phyloP scores from a whole-genome alignment of 2,113 vertebrate genomes.

The Todiramphus saurophagus region DNA sequence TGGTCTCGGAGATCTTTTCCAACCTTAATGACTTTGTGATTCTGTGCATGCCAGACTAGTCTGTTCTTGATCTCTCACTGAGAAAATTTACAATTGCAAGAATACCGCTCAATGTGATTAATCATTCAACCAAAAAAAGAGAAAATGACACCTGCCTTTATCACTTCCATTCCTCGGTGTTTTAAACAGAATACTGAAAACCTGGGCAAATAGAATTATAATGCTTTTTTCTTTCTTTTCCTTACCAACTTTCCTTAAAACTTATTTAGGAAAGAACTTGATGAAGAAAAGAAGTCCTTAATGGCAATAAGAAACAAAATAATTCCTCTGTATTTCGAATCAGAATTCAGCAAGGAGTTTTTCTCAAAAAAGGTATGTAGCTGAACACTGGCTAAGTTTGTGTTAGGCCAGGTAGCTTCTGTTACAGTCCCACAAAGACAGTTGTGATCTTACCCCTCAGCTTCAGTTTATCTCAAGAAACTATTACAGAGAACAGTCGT shows the following conservation, averaged over 20 bases:
- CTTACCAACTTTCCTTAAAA: not conserved
- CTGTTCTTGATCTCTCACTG: not conserved
- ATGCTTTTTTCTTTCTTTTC: not conserved
- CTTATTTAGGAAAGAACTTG: constrained; percentile 74
- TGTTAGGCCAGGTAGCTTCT: not conserved
- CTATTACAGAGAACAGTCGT: not conserved
- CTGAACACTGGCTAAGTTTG: not conserved
- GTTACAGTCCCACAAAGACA: not conserved
- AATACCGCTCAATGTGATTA: not conserved
- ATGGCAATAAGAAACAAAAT: constrained; percentile 71
- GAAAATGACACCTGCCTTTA: not conserved
- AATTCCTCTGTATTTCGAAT: constrained; percentile 83
- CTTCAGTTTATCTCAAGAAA: not conserved
- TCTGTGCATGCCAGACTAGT: not conserved
- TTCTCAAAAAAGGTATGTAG: constrained; percentile 62
- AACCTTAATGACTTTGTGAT: too few species aligned
- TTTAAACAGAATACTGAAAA: not conserved
- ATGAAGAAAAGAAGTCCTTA: constrained; percentile 64
- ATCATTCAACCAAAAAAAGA: not conserved
- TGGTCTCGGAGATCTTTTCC: too few species aligned
- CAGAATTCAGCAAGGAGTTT: constrained; percentile 70
- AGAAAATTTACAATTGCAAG: not conserved
- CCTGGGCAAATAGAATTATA: not conserved
- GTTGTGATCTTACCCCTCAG: not conserved
- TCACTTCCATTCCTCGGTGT: not conserved